These are phyloP conservation scores for Chaetodon auriga DNA, from an alignment of 2,113 vertebrate species.

Conservation along the genomic window DNA sequence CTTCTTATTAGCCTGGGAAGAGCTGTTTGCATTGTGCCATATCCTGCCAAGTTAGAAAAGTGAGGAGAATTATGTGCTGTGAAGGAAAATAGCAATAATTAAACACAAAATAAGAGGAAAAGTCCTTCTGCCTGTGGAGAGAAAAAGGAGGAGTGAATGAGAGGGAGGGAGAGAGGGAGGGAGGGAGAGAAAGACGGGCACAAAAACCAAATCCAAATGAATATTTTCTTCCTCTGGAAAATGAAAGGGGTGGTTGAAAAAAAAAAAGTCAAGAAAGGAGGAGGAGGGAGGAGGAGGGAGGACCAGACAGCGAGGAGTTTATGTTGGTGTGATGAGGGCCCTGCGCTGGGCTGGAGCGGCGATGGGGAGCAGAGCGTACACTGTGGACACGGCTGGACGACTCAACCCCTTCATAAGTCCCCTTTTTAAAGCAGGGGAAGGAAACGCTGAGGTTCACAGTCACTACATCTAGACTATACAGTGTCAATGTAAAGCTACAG, in stretches of 20 bases:
- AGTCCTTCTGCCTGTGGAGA: slow-evolving; percentile 66
- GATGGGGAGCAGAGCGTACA: slow-evolving; percentile 65
- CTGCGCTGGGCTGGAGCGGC: slow-evolving; percentile 74
- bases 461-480: slow-evolving; percentile 92
- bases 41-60: slow-evolving; percentile 73
- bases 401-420: slow-evolving; percentile 72
- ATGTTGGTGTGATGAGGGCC: slow-evolving; percentile 81
- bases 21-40: slow-evolving; percentile 70
- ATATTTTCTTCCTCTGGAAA: slow-evolving; percentile 83
- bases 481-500: slow-evolving; percentile 74
- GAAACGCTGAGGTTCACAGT: slow-evolving; percentile 82
- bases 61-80: slow-evolving; percentile 79
- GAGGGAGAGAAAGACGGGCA: slow-evolving; percentile 65
- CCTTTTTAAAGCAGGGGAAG: slow-evolving; percentile 76
- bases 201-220: slow-evolving; percentile 82
- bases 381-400: slow-evolving; percentile 75
- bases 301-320: slow-evolving; percentile 76
- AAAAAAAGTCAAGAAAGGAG: slow-evolving; percentile 32
- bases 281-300: slow-evolving; percentile 55
- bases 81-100: slow-evolving; percentile 81
- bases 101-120: slow-evolving; percentile 76
- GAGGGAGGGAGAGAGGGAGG: slow-evolving; percentile 47
- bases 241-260: slow-evolving; percentile 69
- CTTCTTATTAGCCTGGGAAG: slow-evolving; percentile 69
- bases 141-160: slow-evolving; percentile 54